Evolutionary conservation across 2,888 invertebrate genomes (phyloP).

Genomic region (Eupithecia subumbrata): DNA sequence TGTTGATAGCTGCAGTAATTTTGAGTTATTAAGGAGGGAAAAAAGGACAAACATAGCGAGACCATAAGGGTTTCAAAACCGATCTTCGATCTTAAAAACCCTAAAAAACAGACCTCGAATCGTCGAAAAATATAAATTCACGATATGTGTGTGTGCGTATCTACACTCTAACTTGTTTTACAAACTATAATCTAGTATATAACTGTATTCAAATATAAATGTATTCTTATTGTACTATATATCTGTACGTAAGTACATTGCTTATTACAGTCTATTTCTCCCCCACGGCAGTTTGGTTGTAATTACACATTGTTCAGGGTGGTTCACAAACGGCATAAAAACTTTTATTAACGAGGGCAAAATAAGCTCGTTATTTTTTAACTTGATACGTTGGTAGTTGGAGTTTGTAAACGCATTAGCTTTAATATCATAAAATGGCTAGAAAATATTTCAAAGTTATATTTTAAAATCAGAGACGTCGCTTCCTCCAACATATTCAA

Average conservation of each 20-base stretch:
- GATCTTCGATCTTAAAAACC: no score
- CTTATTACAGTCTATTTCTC: background rate
- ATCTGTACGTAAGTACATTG: background rate
- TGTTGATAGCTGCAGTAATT: no score
- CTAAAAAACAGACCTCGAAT: background rate
- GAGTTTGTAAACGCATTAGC: background rate
- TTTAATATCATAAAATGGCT: background rate
- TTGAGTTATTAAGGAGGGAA: no score
- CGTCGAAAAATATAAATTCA: background rate
- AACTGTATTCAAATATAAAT: no score
- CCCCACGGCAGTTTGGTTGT: background rate
- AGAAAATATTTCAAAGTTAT: no score
- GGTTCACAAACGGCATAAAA: constrained; percentile 4
- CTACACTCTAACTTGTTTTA: background rate
- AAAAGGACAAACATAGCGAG: no score
- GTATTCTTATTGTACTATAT: no score
- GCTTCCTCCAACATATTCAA: no score
- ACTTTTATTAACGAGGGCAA: background rate
- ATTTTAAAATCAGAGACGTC: no score
- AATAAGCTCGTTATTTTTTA: background rate
- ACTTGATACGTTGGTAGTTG: background rate
- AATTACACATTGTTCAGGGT: constrained; percentile 1
- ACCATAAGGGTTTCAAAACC: no score
- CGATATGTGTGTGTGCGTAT: background rate
- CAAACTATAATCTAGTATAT: no score